Evolutionary conservation across 2,888 invertebrate genomes (phyloP).

Genomic region (Apotomis turbidana): DNA sequence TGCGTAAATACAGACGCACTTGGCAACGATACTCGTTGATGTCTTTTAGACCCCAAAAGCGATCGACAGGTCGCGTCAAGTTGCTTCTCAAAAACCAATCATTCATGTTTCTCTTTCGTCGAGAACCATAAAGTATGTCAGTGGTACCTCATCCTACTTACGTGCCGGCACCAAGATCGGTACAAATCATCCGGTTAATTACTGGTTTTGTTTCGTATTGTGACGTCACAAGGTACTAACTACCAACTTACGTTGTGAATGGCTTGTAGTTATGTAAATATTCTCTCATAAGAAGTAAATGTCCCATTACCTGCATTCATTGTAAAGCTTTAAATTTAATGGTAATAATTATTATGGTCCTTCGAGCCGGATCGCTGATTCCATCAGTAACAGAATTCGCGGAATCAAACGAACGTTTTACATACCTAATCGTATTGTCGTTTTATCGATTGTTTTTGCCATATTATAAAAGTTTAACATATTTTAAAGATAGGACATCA

Average conservation of each 20-base stretch:
- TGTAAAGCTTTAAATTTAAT: neutral
- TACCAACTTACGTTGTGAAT: constrained; percentile 7
- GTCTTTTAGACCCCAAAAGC: constrained; percentile 35
- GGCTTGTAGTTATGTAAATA: constrained; percentile 9
- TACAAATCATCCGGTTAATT: constrained; percentile 23
- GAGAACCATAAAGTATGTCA: constrained; percentile 20
- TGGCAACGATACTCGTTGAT: constrained; percentile 27
- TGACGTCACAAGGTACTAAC: constrained; percentile 23
- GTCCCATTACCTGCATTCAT: neutral
- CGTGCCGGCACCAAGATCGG: constrained; percentile 14
- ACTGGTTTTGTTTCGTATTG: constrained; percentile 31
- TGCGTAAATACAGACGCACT: constrained; percentile 5
- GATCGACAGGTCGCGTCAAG: neutral
- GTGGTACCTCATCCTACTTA: constrained; percentile 15
- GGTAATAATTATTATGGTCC: constrained; percentile 1
- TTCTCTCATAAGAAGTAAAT: constrained; percentile 6
- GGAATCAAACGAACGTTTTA: neutral
- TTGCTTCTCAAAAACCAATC: constrained; percentile 14
- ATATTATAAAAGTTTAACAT: constrained; percentile 11
- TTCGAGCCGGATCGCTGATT: constrained; percentile 4
- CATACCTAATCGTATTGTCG: neutral
- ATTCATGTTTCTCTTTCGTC: constrained; percentile 23
- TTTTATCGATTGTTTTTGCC: neutral
- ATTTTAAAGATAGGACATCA: constrained; percentile 13
- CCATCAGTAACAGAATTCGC: neutral